Conservation (phyloP, 2,113 vertebrate genomes). For the Heterocephalus glaber region DNA sequence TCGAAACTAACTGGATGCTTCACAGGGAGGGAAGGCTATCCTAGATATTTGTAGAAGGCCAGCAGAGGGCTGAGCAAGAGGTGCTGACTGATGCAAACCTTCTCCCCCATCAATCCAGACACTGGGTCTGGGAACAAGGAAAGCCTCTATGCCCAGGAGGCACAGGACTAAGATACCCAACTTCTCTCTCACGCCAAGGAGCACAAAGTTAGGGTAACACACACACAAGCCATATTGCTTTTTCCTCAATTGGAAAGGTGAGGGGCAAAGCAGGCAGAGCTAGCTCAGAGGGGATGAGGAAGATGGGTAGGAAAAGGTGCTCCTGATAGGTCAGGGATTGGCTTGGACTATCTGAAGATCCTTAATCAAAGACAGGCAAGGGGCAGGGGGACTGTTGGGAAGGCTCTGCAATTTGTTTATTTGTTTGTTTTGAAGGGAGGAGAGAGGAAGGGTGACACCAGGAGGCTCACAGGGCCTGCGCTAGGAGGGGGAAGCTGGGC, state of each 20-base stretch:
- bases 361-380: background rate
- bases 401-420: background rate
- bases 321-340: background rate
- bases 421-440: conserved; percentile 60
- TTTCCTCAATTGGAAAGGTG: background rate
- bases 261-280: background rate
- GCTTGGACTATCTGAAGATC: background rate
- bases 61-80: conserved; percentile 46
- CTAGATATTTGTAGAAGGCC: conserved; percentile 47
- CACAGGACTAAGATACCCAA: conserved; percentile 45
- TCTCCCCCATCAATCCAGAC: conserved; percentile 11
- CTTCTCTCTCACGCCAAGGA: conserved; percentile 6
- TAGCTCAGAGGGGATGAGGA: conserved; percentile 10
- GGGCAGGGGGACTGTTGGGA: conserved; percentile 9
- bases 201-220: conserved; percentile 5
- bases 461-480: conserved; percentile 66
- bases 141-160: conserved; percentile 43
- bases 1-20: background rate
- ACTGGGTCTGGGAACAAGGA: conserved; percentile 55
- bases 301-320: background rate
- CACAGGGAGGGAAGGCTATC: background rate
- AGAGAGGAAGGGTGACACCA: conserved; percentile 49
- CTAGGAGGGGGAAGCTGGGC: conserved; percentile 71
- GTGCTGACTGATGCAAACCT: background rate
- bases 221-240: background rate